A percentile compares a stretch with the other conserved stretches of the same genome.
These are phyloP conservation scores for Chrysotoxum bicinctum DNA, from an alignment of 2,888 invertebrate genomes.

Conservation along the genomic window DNA sequence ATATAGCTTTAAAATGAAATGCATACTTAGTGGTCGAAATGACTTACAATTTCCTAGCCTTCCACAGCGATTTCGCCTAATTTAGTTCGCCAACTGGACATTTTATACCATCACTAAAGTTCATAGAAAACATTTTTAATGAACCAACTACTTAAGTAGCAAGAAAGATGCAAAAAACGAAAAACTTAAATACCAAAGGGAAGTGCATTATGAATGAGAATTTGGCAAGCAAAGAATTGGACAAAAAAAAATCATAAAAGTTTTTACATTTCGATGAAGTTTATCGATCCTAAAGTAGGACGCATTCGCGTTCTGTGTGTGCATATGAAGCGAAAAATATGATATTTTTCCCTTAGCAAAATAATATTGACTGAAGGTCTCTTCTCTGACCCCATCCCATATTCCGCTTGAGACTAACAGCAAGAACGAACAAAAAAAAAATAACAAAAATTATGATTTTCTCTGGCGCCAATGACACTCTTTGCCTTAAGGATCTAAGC, in stretches of 20 bases:
- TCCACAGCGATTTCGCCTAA: no score
- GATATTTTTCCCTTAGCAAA: conserved; percentile 36
- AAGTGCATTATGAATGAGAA: conserved; percentile 54
- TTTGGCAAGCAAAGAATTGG: background rate
- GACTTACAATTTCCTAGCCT: no score
- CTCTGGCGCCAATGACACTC: conserved; percentile 5
- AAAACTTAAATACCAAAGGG: conserved; percentile 25
- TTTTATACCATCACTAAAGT: no score
- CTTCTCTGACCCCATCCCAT: background rate
- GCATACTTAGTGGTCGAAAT: no score
- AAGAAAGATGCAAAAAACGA: background rate
- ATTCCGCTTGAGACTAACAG: background rate
- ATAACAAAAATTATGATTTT: background rate
- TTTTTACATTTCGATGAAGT: conserved; percentile 33
- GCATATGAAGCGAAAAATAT: conserved; percentile 57
- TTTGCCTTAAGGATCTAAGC: background rate
- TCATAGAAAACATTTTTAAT: no score
- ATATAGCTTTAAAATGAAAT: no score
- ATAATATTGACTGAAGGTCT: conserved; percentile 39
- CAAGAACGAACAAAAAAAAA: background rate
- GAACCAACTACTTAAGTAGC: no score
- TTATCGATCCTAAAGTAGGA: conserved; percentile 50
- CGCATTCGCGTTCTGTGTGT: conserved; percentile 41
- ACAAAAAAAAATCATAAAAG: background rate
- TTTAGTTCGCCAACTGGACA: no score